Base-by-base conservation (phyloP, 2,797 vertebrate genomes). In the Epinephelus coioides region DNA sequence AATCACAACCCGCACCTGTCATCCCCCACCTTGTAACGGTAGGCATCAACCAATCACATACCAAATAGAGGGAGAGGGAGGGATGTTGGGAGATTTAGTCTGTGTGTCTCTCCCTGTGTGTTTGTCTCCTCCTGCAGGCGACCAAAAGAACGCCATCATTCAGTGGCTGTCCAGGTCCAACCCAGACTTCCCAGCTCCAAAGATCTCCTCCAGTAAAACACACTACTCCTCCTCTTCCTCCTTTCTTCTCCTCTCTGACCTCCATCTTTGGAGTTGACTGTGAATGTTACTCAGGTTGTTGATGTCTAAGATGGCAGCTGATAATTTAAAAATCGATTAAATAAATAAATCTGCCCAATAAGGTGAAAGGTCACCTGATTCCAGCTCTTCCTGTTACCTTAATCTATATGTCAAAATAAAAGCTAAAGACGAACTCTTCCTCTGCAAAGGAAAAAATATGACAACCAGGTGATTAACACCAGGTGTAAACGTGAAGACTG, bases 141-240 rank as follows among this genome's bases (percentile, higher is more conserved):
- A 97, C 73, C 96, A 96, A 79, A 97, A 81, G 70, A 98, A 96
- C 81, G 96, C 97, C 78, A 95, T 98, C 88, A 96, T 98, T 86
- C 96, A 97, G 64, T 99, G 97, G 97, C 92, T 98, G 73, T 98
- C 98, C 86, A 96, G 96, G 91, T 95, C 96, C 0, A 96, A 96
- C 87, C 90, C 96, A 2, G 93, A 96, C 72, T 94, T 96, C 25
- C 95, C 96, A 2, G 93, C 91, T 50, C 94, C 95, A 89, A 97
- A 97, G 93, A 96, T 93, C 91, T 96, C 95, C 88, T 96, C 96
- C 95, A 97, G 98, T 99, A 98, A 88, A 56, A 8, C 55, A 95
- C 94, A 94, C 92, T 91, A 91, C 95, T 93, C 90, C 94, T 94
- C 85, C 55, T 69, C 89, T 79, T 68, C 11, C 1, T 3, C 59